Conservation (phyloP, 2,888 invertebrate genomes). For the Agrilus cyanescens region DNA sequence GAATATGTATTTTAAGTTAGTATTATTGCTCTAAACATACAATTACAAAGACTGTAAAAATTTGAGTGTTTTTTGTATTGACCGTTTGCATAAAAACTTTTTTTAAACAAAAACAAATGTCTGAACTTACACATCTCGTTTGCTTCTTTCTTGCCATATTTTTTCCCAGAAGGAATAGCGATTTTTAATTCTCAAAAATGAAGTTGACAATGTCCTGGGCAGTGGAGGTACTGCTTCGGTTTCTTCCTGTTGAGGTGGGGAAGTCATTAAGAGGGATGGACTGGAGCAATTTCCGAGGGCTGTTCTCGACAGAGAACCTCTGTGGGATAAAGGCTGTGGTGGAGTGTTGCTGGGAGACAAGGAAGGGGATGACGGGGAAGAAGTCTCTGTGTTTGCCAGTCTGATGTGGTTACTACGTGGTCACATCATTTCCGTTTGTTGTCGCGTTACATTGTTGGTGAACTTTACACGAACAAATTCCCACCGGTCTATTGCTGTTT, state of each 20-base stretch:
- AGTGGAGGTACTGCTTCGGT: constrained; percentile 37
- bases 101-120: constrained; percentile 2
- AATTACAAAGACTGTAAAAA: too few relatives aligned
- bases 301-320: constrained; percentile 30
- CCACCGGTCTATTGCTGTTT: too few relatives aligned
- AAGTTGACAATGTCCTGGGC: constrained; percentile 48
- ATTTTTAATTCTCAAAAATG: constrained; percentile 65
- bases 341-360: constrained; percentile 25
- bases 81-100: too few relatives aligned
- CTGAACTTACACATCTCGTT: constrained; percentile 55
- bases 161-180: constrained; percentile 77
- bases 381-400: constrained; percentile 27
- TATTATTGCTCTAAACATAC: too few relatives aligned
- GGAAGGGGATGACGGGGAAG: constrained; percentile 16
- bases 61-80: too few relatives aligned
- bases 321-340: constrained; percentile 23
- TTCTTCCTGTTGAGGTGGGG: constrained; percentile 29
- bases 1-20: too few relatives aligned
- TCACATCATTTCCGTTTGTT: constrained; percentile 1
- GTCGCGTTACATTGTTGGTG: constrained; percentile 8
- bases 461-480: not conserved
- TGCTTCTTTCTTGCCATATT: constrained; percentile 60
- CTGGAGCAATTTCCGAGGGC: constrained; percentile 40
- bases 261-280: constrained; percentile 45
- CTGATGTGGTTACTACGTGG: constrained; percentile 13